Evolutionary conservation across 2,888 invertebrate species (phyloP).

Genomic region (Luperina testacea): DNA sequence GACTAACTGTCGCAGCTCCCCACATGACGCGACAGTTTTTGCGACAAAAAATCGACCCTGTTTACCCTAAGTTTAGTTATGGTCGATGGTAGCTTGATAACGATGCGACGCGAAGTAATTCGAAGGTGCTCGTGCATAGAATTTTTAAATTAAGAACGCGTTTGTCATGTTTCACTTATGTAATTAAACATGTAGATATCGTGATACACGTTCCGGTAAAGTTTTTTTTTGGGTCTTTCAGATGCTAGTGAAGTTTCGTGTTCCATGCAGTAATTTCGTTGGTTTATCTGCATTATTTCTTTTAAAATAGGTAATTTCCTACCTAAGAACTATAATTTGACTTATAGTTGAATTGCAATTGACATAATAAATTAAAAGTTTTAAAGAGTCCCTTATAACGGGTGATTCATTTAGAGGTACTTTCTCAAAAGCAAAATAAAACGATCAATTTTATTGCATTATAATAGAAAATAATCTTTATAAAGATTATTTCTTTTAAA

Average conservation of each 20-base stretch:
- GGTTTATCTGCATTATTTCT: not conserved
- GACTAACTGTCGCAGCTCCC: slow-evolving; percentile 70
- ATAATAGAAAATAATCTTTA: too few species aligned
- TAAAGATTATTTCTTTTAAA: too few species aligned
- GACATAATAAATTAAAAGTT: not conserved
- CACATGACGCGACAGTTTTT: slow-evolving; percentile 74
- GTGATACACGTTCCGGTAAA: slow-evolving; percentile 29
- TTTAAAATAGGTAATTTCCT: not conserved
- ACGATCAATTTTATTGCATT: too few species aligned
- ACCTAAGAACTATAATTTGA: not conserved
- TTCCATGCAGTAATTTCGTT: not conserved
- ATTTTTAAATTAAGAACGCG: slow-evolving; percentile 74
- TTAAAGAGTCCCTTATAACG: not conserved
- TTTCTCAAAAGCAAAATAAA: too few species aligned
- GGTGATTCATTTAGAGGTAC: too few species aligned
- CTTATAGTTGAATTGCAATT: not conserved
- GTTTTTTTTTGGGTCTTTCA: not conserved
- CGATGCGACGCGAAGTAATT: slow-evolving; percentile 61
- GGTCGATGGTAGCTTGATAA: slow-evolving; percentile 61
- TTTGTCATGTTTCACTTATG: slow-evolving; percentile 67
- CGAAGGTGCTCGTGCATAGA: slow-evolving; percentile 71
- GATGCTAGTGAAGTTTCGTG: not conserved
- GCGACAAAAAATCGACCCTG: slow-evolving; percentile 68
- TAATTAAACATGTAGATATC: slow-evolving; percentile 47
- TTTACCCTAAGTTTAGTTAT: slow-evolving; percentile 72